Evolutionary conservation across 2,113 vertebrate genomes (phyloP), one percentile per base, ranked within the genome.

Genomic region (Paramisgurnus dabryanus): DNA sequence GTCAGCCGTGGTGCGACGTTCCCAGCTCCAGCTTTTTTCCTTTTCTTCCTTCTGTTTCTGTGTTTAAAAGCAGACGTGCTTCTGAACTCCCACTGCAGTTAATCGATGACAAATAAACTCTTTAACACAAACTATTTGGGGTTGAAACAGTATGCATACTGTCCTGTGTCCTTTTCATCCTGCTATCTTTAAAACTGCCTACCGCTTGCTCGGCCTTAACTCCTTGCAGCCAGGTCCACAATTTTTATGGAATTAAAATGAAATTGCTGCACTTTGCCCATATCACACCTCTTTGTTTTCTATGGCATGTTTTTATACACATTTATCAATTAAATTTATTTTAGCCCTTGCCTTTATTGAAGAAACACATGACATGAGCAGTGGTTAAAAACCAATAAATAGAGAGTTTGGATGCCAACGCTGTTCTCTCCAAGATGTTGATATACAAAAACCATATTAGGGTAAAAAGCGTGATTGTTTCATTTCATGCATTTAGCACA

Each of bases 1-100:
- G 80, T 90, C 88, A 87, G 82, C 85, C 40, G n/a, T 84, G 79
- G 83, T 83, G 63, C 80, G 63, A 8, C 27, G 65, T 76, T 71
- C 72, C 45, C 81, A 82, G 47, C 75, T 76, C 75, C 57, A 40
- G 12, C 43, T 66, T 70, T 73, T 78, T 22, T 78, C 27, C 27
- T 67, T 75, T 47, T 55, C n/a, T 57, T 75, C 58, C 41, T 80
- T 22, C 63, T 84, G 82, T 76, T 80, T 76, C 81, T 76, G 67
- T 85, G 67, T 63, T 71, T 17, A 66, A 80, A 69, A 70, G 39
- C 49, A 61, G 77, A 70, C 57, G n/a, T 50, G 67, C 39, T 72
- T 72, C 67, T 79, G 53, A 61, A 67, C 72, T 61, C 6, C 55
- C 17, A 60, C 13, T 43, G 3, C 27, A 3, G 27, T 34, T 78